phyloP scores from a whole-genome alignment of 2,888 invertebrate genomes.

The Clunio marinus region DNA sequence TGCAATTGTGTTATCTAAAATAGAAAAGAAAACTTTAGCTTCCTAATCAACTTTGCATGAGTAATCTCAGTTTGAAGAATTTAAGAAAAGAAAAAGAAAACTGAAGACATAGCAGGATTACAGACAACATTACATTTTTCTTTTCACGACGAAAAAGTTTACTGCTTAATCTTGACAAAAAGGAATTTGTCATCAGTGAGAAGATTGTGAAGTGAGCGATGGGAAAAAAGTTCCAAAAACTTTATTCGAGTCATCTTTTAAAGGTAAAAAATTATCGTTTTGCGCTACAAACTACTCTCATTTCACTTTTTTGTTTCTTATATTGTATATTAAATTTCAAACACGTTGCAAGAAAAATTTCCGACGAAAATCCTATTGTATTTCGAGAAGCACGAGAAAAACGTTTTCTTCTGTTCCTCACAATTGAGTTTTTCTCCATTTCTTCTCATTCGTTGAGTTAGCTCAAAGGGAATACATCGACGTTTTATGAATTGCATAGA shows the following conservation, averaged over 20 bases:
- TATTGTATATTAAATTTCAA: conserved; percentile 19
- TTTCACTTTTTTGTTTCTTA: neutral
- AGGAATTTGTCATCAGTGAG: conserved; percentile 4
- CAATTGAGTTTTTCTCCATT: conserved; percentile 18
- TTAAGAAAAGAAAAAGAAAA: too few species aligned
- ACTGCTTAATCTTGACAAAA: neutral
- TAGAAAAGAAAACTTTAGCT: too few species aligned
- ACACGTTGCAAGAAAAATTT: conserved; percentile 17
- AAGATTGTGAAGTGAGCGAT: too few species aligned
- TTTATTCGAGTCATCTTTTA: neutral
- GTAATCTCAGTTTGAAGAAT: too few species aligned
- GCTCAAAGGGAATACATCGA: neutral
- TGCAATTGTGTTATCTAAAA: too few species aligned
- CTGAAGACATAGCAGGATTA: too few species aligned
- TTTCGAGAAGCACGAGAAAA: neutral
- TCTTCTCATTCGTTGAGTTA: neutral
- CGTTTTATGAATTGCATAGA: neutral
- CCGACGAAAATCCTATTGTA: neutral
- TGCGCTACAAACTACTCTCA: neutral
- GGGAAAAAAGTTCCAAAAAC: neutral
- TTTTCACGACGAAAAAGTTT: too few species aligned
- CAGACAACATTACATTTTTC: too few species aligned
- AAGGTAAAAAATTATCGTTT: conserved; percentile 17
- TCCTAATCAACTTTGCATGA: too few species aligned
- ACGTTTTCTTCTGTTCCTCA: neutral